A percentile compares a stretch with the other conserved stretches of the same genome.
Evolutionary conservation across 2,888 invertebrate species (phyloP).

Genomic region (Drosophila rubida): DNA sequence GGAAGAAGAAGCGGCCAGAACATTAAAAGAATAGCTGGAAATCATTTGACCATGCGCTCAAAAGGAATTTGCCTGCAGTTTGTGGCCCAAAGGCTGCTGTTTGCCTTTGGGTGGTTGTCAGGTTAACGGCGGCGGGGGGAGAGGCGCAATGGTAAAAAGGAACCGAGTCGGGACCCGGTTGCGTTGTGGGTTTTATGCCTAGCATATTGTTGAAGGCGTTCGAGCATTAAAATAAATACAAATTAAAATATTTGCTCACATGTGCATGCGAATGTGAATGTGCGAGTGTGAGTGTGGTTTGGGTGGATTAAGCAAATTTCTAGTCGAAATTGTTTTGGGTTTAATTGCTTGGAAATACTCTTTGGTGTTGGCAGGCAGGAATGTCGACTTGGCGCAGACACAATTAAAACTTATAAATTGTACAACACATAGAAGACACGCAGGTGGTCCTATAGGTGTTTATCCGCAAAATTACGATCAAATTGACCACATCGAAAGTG

Average conservation of each 20-base stretch:
- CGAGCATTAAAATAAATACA: slow-evolving; percentile 79
- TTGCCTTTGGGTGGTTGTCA: slow-evolving; percentile 14
- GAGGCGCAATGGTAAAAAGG: neutral
- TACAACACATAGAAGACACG: slow-evolving; percentile 9
- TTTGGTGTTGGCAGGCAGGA: slow-evolving; percentile 39
- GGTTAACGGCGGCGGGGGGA: neutral
- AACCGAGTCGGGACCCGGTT: slow-evolving; percentile 5
- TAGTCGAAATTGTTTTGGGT: slow-evolving; percentile 63
- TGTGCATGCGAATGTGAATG: slow-evolving; percentile 18
- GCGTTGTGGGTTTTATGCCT: slow-evolving; percentile 58
- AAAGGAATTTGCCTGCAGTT: slow-evolving; percentile 66
- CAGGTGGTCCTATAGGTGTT: slow-evolving; percentile 25
- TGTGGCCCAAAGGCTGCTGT: slow-evolving; percentile 26
- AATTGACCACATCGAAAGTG: slow-evolving; percentile 13
- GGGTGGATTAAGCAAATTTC: slow-evolving; percentile 45
- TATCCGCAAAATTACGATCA: slow-evolving; percentile 16
- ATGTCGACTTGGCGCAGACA: slow-evolving; percentile 32
- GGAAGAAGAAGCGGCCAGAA: slow-evolving; percentile 2
- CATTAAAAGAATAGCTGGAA: slow-evolving; percentile 74
- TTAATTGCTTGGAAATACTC: slow-evolving; percentile 73
- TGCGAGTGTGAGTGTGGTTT: slow-evolving; percentile 6
- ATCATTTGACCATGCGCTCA: slow-evolving; percentile 76
- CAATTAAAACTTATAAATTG: slow-evolving; percentile 40
- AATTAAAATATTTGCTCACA: slow-evolving; percentile 71
- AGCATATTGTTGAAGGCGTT: slow-evolving; percentile 56